Evolutionary conservation across 2,113 vertebrate genomes (phyloP).

Genomic region (Halichoerus grypus): DNA sequence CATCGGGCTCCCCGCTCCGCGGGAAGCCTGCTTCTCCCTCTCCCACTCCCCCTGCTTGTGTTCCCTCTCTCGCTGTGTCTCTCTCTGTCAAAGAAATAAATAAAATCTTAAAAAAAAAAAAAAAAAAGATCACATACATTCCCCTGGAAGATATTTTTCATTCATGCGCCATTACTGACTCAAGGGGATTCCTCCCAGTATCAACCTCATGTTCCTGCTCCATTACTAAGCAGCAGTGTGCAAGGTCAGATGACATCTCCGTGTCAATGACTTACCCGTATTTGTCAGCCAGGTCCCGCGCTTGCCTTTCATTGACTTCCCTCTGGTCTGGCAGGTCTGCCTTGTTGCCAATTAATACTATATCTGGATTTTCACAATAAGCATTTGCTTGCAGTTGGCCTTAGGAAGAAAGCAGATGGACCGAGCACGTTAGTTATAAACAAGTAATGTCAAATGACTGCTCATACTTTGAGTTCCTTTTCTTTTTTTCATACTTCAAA

Average conservation of each 20-base stretch:
- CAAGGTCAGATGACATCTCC: not conserved
- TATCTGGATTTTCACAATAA: constrained; percentile 97
- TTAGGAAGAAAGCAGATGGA: constrained; percentile 79
- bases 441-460: constrained; percentile 55
- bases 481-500: not conserved
- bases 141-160: not conserved
- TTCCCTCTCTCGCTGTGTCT: no score
- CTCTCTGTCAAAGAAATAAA: no score
- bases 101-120: no score
- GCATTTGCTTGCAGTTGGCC: constrained; percentile 97
- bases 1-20: no score
- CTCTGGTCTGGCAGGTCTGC: constrained; percentile 95
- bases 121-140: not conserved
- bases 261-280: constrained; percentile 88
- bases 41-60: no score
- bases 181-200: not conserved
- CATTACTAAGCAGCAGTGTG: no score
- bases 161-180: not conserved
- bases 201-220: not conserved
- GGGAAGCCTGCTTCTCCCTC: no score
- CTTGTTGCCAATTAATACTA: constrained; percentile 97
- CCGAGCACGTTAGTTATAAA: constrained; percentile 54
- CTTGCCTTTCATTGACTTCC: constrained; percentile 96
- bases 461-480: constrained; percentile 7
- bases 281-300: constrained; percentile 96